phyloP scores from a whole-genome alignment of 2,113 vertebrate species.

The Poeciliopsis turrubarensis region DNA sequence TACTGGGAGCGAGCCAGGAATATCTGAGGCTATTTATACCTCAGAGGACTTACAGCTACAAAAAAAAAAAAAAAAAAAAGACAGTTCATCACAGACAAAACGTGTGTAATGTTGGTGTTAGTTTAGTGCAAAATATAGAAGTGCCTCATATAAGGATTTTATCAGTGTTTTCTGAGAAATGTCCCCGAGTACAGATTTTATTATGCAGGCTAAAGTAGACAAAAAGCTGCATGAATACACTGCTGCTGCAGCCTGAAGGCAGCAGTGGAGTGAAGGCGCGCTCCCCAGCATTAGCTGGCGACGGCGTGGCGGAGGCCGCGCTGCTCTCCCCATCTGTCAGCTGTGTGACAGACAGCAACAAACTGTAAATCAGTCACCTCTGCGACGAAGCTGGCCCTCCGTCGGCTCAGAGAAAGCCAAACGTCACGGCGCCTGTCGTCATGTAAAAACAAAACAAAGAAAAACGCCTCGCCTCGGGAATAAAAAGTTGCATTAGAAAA shows the following conservation, averaged over 20 bases:
- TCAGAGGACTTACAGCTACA: constrained; percentile 17
- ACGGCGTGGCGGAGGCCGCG: constrained; percentile 27
- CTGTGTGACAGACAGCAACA: constrained; percentile 77
- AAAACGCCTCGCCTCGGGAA: background rate
- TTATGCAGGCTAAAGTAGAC: constrained; percentile 12
- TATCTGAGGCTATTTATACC: constrained; percentile 39
- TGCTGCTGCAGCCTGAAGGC: constrained; percentile 46
- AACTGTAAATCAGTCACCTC: constrained; percentile 73
- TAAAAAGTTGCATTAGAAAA: no score
- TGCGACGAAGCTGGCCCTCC: constrained; percentile 22
- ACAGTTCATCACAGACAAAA: constrained; percentile 25
- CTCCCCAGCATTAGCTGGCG: constrained; percentile 42
- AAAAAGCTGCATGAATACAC: background rate
- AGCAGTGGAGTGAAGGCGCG: constrained; percentile 45
- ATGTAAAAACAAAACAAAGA: background rate
- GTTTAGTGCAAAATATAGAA: constrained; percentile 12
- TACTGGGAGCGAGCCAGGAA: constrained; percentile 25
- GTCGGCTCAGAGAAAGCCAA: constrained; percentile 45
- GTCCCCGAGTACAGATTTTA: constrained; percentile 1
- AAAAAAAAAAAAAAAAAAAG: background rate
- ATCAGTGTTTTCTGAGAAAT: background rate
- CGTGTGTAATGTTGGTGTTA: constrained; percentile 1
- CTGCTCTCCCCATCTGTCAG: constrained; percentile 68
- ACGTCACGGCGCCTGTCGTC: background rate
- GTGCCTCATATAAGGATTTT: no score